Evolutionary conservation across 2,797 vertebrate genomes (phyloP).

Genomic region (Hoplostethus atlanticus): DNA sequence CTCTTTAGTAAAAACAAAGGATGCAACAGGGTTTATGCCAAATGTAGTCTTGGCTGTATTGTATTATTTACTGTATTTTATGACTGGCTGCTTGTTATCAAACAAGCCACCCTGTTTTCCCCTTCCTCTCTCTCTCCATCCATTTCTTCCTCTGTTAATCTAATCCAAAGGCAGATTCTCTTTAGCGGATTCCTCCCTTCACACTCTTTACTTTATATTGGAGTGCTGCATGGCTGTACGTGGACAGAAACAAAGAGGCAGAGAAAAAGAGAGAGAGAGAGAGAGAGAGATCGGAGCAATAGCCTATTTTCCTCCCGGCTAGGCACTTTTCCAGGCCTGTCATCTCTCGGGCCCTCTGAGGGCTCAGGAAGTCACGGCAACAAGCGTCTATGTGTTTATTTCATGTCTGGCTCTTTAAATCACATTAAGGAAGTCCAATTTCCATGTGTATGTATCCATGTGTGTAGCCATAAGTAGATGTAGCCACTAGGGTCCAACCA

Average conservation of each 20-base stretch:
- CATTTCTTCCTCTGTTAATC: neutral
- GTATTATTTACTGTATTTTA: no score
- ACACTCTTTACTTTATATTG: neutral
- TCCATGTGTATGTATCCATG: neutral
- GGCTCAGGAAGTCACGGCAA: conserved; percentile 12
- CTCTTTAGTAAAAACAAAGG: no score
- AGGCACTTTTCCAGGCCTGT: conserved; percentile 28
- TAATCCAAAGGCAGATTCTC: neutral
- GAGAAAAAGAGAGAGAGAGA: conserved; percentile 8
- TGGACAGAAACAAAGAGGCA: neutral
- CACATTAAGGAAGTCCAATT: no score
- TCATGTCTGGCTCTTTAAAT: conserved; percentile 7
- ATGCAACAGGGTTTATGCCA: no score
- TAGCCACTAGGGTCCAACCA: neutral
- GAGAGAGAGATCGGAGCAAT: neutral
- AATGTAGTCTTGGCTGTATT: no score
- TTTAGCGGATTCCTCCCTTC: neutral
- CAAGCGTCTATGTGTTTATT: conserved; percentile 11
- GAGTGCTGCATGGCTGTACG: neutral
- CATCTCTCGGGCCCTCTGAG: conserved; percentile 12
- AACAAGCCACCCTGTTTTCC: neutral
- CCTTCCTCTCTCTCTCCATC: conserved; percentile 7
- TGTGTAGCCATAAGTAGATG: neutral
- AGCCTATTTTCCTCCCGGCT: conserved; percentile 31
- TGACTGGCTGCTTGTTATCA: no score